Conservation (phyloP, 2,888 invertebrate species). For the Eupeodes luniger region DNA sequence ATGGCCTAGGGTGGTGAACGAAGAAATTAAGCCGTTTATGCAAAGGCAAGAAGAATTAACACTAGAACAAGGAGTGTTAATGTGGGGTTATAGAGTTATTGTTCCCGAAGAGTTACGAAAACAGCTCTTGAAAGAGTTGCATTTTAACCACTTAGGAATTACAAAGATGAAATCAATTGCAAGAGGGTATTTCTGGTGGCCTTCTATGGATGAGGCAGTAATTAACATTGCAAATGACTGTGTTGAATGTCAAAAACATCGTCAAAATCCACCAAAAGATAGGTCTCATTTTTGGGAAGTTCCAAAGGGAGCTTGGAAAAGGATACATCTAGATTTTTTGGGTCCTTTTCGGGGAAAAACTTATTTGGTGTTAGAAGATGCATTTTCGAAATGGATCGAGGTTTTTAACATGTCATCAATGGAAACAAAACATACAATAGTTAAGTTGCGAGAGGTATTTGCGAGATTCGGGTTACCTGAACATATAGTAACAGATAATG, state of each 20-base stretch:
- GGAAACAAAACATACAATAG: neutral
- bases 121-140: neutral
- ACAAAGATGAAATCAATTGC: conserved; percentile 24
- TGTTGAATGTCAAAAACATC: conserved; percentile 36
- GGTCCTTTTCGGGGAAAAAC: conserved; percentile 1
- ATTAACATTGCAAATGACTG: conserved; percentile 18
- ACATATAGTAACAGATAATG: neutral
- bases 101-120: conserved; percentile 27
- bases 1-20: neutral
- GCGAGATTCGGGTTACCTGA: neutral
- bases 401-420: conserved; percentile 9
- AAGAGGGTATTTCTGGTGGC: conserved; percentile 9
- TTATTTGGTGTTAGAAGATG: conserved; percentile 11
- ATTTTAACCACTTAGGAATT: conserved; percentile 1
- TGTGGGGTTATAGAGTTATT: conserved; percentile 13
- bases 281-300: conserved; percentile 26
- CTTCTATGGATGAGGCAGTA: neutral
- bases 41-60: conserved; percentile 18
- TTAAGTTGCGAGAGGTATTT: neutral
- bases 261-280: conserved; percentile 25
- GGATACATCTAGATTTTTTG: neutral
- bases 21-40: conserved; percentile 14
- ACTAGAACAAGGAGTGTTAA: conserved; percentile 21
- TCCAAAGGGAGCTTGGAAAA: conserved; percentile 6
- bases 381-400: conserved; percentile 12